Conservation (phyloP, 2,113 vertebrate genomes). For the Setophaga coronata region DNA sequence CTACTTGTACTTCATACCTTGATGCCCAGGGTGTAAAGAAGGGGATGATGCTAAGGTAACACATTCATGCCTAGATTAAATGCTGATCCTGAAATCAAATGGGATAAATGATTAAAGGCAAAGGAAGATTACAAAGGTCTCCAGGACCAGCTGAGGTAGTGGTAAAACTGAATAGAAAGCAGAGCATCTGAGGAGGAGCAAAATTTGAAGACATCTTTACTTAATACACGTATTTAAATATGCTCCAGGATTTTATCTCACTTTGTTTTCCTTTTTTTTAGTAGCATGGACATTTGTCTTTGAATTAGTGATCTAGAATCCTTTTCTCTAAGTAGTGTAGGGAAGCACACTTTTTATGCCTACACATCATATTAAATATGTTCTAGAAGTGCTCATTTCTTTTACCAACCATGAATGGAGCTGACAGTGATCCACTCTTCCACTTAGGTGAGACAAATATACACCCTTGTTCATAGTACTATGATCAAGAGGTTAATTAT, state of each 20-base stretch:
- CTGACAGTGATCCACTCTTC: neutral
- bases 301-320: neutral
- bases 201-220: neutral
- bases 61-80: neutral
- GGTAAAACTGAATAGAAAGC: neutral
- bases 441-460: neutral
- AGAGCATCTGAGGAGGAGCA: neutral
- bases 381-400: neutral
- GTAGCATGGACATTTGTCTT: neutral
- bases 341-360: neutral
- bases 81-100: neutral
- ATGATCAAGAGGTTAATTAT: neutral
- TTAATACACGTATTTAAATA: neutral
- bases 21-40: neutral
- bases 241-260: neutral
- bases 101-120: neutral
- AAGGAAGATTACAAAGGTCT: neutral
- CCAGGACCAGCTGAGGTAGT: neutral
- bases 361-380: neutral
- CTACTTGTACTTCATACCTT: neutral
- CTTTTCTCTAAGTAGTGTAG: neutral
- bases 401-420: rapidly evolving
- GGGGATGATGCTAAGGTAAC: neutral
- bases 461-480: neutral
- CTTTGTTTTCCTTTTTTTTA: neutral